Evolutionary conservation across 2,888 invertebrate genomes (phyloP).

Genomic region (Xestobium rufovillosum): DNA sequence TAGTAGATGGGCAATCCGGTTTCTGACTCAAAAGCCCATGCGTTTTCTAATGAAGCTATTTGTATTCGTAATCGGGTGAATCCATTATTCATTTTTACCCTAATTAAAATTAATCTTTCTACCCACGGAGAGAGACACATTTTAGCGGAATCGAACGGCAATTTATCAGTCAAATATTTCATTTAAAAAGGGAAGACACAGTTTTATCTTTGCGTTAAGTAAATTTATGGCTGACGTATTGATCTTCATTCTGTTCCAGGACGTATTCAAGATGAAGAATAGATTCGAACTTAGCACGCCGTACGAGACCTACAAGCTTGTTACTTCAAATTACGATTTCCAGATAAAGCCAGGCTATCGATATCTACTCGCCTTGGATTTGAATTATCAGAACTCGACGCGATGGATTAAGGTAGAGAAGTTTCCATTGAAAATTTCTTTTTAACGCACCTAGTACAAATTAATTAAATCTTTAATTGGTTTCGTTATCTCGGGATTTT

Average conservation of each 20-base stretch:
- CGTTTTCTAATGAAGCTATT: no score
- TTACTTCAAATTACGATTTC: conserved; percentile 48
- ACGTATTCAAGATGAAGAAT: conserved; percentile 49
- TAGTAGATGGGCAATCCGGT: no score
- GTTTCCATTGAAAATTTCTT: background rate
- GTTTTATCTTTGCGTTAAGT: no score
- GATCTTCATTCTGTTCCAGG: conserved; percentile 34
- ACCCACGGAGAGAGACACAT: no score
- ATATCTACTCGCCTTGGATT: conserved; percentile 45
- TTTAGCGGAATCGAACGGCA: no score
- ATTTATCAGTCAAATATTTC: no score
- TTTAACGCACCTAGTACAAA: conserved; percentile 8
- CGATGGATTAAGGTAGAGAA: conserved; percentile 42
- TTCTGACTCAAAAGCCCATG: no score
- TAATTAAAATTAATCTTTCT: no score
- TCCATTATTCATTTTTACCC: no score
- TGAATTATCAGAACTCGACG: conserved; percentile 42
- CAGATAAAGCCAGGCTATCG: conserved; percentile 41
- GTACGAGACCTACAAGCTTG: conserved; percentile 43
- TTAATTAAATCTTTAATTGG: conserved; percentile 7
- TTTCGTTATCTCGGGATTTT: background rate
- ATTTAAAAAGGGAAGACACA: no score
- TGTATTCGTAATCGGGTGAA: no score
- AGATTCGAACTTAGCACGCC: conserved; percentile 51
- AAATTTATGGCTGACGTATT: conserved; percentile 19